Conservation (phyloP, 2,888 invertebrate genomes). For the Trilocha varians region DNA sequence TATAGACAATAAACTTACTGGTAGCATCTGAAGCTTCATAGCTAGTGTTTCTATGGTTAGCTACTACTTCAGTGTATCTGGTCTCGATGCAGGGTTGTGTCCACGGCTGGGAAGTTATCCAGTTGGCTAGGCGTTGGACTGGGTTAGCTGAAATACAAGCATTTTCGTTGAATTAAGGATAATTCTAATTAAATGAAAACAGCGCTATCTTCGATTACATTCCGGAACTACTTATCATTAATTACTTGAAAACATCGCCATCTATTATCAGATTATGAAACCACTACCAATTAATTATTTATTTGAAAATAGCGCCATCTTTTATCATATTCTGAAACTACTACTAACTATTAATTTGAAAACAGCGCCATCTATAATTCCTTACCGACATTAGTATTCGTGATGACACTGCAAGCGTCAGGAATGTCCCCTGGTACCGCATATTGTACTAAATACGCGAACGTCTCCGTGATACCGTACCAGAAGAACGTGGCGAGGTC, state of each 20-base stretch:
- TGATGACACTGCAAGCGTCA: slow-evolving; percentile 34
- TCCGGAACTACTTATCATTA: no score
- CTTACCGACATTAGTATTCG: slow-evolving; percentile 26
- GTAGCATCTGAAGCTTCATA: slow-evolving; percentile 30
- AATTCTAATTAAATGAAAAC: no score
- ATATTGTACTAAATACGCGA: slow-evolving; percentile 51
- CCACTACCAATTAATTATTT: background rate
- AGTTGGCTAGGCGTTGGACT: slow-evolving; percentile 41
- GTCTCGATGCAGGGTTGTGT: slow-evolving; percentile 46
- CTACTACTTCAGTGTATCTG: slow-evolving; percentile 36
- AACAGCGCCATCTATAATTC: slow-evolving; percentile 2
- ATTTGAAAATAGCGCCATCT: background rate
- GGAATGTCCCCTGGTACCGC: slow-evolving; percentile 40
- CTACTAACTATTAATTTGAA: background rate
- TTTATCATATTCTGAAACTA: background rate
- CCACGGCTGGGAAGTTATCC: slow-evolving; percentile 32
- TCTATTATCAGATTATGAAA: no score
- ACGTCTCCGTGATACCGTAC: slow-evolving; percentile 50
- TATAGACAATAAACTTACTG: slow-evolving; percentile 48
- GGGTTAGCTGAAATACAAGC: slow-evolving; percentile 36
- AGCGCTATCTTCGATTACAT: no score
- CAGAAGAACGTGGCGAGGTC: slow-evolving; percentile 58
- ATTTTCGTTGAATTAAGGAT: no score
- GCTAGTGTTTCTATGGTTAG: slow-evolving; percentile 37
- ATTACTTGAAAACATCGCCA: no score